Base-by-base conservation (phyloP, 2,797 vertebrate genomes). In the Macroramphosus scolopax region DNA sequence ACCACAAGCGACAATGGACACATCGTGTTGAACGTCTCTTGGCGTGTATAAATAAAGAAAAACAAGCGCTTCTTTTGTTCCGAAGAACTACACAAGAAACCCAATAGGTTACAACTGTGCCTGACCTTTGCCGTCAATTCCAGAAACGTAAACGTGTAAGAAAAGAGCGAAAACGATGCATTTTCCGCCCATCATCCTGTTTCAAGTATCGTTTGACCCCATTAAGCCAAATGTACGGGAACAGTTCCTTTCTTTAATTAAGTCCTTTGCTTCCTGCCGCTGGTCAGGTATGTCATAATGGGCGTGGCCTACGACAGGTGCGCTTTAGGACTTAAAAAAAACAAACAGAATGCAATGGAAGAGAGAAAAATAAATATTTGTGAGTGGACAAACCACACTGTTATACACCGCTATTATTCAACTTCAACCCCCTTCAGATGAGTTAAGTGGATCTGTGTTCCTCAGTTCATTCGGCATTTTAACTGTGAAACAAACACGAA, bases 51-150 rank as follows among this genome's bases (percentile, higher is more conserved):
- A 17, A 35, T n/a, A 1, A 13, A 2, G 4, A 48, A 17, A 35
- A 29, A 8, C 10, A 8, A n/a, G 0, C 3, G 20, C 20, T 22
- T 7, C 0, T 1, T 4, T 0, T 32, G 16, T 8, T 26, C 22
- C 5, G 10, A 45, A 3, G 30, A 0, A 41, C n/a, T n/a, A 2
- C 4, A 10, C 12, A 10, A 1, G 7, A 9, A 8, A n/a, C 2
- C 3, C 3, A 16, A 8, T 2, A n/a, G n/a, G n/a, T n/a, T n/a
- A 12, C 8, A 40, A 8, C 26, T 1, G 2, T 1, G 7, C 3
- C 82, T 83, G 45, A 88, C 87, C 82, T 77, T 46, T 41, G 25
- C 6, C 76, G 15, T 68, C 42, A 44, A 33, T 37, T 40, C 24
- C 45, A 39, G 25, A 37, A 32, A 79, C 7, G 41, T 1, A 67